Percentiles rank a stretch among this genome's conserved stretches.
Evolutionary conservation across 1,140 invertebrate genomes (phyloP).

Genomic region (Macrobrachium nipponense): DNA sequence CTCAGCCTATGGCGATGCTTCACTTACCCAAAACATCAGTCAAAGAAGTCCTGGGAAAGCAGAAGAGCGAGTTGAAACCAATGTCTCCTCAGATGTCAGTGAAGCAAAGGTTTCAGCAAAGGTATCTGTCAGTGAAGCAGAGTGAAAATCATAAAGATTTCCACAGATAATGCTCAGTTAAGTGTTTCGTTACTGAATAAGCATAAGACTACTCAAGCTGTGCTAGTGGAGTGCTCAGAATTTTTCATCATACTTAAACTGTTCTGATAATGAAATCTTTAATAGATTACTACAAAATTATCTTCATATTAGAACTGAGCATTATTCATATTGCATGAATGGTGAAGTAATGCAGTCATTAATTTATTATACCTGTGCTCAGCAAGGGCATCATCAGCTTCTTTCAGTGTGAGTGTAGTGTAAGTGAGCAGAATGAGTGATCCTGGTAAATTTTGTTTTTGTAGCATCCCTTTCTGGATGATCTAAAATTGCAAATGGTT

Average conservation of each 20-base stretch:
- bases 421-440: not conserved
- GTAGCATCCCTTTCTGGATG: too few species aligned
- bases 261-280: too few species aligned
- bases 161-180: not conserved
- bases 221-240: too few species aligned
- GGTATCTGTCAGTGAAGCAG: constrained; percentile 41
- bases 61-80: constrained; percentile 12
- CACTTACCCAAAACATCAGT: not conserved
- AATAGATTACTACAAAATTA: too few species aligned
- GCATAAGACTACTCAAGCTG: not conserved
- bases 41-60: not conserved
- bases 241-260: too few species aligned
- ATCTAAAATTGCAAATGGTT: too few species aligned
- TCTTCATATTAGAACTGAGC: too few species aligned
- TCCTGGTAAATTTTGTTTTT: too few species aligned
- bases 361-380: too few species aligned
- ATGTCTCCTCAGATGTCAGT: constrained; percentile 36
- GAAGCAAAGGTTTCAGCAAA: constrained; percentile 46
- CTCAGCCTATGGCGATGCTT: constrained; percentile 36
- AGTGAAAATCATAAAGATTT: not conserved
- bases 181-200: not conserved
- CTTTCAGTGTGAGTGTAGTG: not conserved
- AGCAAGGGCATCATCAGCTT: too few species aligned
- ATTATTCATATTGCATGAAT: too few species aligned
- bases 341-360: too few species aligned